phyloP scores from a whole-genome alignment of 2,113 vertebrate genomes.

The Bubo bubo region DNA sequence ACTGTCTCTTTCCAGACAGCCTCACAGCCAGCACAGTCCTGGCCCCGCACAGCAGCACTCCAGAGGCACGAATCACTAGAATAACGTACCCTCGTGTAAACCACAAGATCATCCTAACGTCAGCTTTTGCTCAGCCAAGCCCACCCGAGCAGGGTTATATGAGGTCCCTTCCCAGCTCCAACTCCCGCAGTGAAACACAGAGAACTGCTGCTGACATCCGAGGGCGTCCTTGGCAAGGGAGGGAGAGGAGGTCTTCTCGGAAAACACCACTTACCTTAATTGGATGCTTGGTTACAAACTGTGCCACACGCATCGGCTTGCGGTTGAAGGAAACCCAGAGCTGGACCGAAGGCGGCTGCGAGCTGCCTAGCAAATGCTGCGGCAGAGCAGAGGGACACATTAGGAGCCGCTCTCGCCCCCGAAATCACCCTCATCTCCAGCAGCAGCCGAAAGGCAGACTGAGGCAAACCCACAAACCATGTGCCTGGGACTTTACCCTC shows the following conservation, averaged over 20 bases:
- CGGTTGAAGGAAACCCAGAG: constrained; percentile 98
- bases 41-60: neutral
- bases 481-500: neutral
- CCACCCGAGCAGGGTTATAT: neutral
- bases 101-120: accelerated
- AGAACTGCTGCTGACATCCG: neutral
- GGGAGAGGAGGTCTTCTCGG: neutral
- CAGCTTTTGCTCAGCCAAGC: neutral
- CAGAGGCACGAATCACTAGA: neutral
- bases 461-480: neutral
- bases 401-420: neutral
- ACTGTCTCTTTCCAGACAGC: neutral
- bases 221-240: neutral
- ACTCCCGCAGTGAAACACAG: neutral
- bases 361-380: constrained; percentile 82
- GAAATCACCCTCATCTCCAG: neutral
- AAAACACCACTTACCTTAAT: constrained; percentile 85
- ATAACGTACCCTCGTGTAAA: accelerated
- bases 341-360: constrained; percentile 83
- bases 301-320: constrained; percentile 90
- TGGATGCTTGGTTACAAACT: constrained; percentile 92
- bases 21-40: no score
- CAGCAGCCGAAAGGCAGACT: neutral
- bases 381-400: neutral
- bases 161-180: neutral